These are phyloP conservation scores for Anthoptus insignis DNA, from an alignment of 2,888 invertebrate species.

Conservation along the genomic window DNA sequence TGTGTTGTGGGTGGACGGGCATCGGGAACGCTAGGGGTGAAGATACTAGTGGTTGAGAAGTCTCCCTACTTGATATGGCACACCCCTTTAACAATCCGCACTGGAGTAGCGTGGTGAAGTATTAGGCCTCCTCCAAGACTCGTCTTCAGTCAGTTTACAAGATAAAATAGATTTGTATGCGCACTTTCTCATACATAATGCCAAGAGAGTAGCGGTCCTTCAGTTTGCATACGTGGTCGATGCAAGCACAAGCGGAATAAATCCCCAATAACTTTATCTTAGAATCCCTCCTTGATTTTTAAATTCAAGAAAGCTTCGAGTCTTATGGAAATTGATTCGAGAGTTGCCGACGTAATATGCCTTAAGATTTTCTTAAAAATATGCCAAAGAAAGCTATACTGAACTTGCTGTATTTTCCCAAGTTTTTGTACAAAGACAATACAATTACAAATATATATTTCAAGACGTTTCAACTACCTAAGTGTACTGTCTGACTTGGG, in stretches of 20 bases:
- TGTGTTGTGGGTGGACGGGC: conserved; percentile 94
- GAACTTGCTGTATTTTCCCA: no score
- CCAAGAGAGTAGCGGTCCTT: conserved; percentile 35
- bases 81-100: no score
- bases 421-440: no score
- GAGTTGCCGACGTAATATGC: conserved; percentile 54
- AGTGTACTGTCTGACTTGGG: conserved; percentile 62
- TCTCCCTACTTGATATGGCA: no score
- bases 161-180: background rate
- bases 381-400: no score
- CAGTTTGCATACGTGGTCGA: conserved; percentile 66
- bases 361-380: conserved; percentile 10
- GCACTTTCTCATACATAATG: conserved; percentile 25
- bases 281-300: conserved; percentile 69
- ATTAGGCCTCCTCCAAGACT: no score
- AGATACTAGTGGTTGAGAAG: conserved; percentile 71
- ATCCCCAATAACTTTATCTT: conserved; percentile 69
- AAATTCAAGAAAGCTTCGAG: conserved; percentile 65
- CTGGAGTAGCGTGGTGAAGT: no score
- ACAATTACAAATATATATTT: conserved; percentile 40
- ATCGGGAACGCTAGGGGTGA: conserved; percentile 93
- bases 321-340: conserved; percentile 71
- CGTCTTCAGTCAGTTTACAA: no score
- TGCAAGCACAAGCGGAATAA: conserved; percentile 58
- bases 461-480: conserved; percentile 58